Evolutionary conservation across 2,113 vertebrate genomes (phyloP).

Genomic region (Alexandromys fortis): DNA sequence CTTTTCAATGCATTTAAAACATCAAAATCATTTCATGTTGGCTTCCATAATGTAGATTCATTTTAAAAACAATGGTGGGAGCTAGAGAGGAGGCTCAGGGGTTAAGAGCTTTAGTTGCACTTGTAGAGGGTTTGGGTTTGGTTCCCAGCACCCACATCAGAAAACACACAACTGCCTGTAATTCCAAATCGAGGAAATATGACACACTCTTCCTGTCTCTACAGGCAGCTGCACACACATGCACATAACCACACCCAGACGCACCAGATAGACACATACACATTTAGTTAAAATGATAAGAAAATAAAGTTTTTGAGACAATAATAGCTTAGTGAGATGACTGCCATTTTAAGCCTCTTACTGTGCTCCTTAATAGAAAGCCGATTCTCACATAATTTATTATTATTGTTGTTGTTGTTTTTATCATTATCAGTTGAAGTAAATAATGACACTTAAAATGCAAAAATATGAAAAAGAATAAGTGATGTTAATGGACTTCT

Average conservation of each 20-base stretch:
- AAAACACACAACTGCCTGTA: background rate
- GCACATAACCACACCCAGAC: background rate
- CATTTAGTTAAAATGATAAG: background rate
- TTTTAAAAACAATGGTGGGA: background rate
- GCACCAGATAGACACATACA: background rate
- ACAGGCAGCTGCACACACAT: too few relatives aligned
- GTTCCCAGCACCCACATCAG: background rate
- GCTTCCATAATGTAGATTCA: background rate
- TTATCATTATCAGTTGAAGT: background rate
- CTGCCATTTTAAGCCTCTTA: background rate
- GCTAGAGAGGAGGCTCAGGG: background rate
- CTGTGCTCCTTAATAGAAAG: background rate
- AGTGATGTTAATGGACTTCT: background rate
- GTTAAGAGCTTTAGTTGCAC: background rate
- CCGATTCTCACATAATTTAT: background rate
- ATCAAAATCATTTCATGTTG: background rate
- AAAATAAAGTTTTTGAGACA: background rate
- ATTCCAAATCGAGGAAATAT: background rate
- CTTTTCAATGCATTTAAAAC: background rate
- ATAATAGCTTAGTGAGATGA: background rate
- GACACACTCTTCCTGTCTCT: background rate
- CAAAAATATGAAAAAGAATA: background rate
- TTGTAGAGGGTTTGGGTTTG: background rate
- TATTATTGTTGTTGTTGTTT: background rate
- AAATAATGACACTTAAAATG: slow-evolving; percentile 2